These are phyloP conservation scores for Petrolisthes manimaculis DNA, from an alignment of 2,888 invertebrate genomes.

Conservation along the genomic window DNA sequence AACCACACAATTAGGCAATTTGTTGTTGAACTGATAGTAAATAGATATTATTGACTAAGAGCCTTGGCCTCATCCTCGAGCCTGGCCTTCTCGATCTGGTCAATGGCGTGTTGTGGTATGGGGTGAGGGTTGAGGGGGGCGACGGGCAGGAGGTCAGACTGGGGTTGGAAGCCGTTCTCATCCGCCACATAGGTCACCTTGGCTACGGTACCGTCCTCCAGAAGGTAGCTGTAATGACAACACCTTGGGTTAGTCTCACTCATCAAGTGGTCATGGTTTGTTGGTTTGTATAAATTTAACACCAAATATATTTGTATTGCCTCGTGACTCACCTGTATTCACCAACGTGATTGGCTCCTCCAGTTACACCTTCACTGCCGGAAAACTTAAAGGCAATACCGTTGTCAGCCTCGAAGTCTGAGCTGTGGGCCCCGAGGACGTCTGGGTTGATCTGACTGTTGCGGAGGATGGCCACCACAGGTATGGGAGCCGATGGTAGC, in stretches of 20 bases:
- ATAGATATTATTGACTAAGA: not conserved
- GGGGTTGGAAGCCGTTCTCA: constrained; percentile 33
- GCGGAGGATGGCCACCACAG: constrained; percentile 38
- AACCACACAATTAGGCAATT: too few relatives aligned
- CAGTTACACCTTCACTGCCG: constrained; percentile 17
- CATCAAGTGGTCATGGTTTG: not conserved
- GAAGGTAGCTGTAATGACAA: constrained; percentile 24
- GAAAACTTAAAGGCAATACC: constrained; percentile 42
- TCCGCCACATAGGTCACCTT: constrained; percentile 41
- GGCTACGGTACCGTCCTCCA: constrained; percentile 38
- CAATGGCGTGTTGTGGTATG: constrained; percentile 35
- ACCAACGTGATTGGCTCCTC: constrained; percentile 43
- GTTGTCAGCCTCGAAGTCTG: constrained; percentile 50
- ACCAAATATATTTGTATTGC: too few relatives aligned
- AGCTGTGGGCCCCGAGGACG: constrained; percentile 44
- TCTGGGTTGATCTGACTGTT: constrained; percentile 31
- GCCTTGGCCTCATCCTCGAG: constrained; percentile 30
- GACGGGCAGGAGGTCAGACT: constrained; percentile 34
- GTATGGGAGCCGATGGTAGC: not conserved
- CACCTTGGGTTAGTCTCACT: not conserved
- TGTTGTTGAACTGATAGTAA: too few relatives aligned
- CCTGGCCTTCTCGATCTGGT: constrained; percentile 45
- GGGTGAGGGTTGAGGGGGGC: constrained; percentile 30
- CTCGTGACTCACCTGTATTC: constrained; percentile 35
- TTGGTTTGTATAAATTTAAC: not conserved